Percentiles rank a stretch among this genome's conserved stretches.
Evolutionary conservation across 2,888 invertebrate species (phyloP).

Genomic region (Parelbella ahira): DNA sequence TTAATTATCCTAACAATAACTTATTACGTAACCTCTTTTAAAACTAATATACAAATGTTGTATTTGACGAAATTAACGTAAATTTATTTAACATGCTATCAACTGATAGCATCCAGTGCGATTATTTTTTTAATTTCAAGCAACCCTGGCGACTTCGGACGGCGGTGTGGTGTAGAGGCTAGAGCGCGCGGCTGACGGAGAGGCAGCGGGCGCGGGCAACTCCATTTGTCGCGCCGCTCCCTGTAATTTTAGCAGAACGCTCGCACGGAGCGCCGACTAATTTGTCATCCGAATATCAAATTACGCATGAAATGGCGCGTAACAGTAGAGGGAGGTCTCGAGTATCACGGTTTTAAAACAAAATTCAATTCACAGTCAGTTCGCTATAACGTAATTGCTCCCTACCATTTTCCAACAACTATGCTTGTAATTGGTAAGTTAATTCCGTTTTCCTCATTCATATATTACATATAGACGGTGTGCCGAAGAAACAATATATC

Average conservation of each 20-base stretch:
- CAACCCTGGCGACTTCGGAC: no score
- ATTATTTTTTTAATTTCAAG: no score
- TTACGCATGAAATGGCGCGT: constrained; percentile 75
- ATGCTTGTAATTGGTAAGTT: constrained; percentile 51
- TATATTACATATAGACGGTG: no score
- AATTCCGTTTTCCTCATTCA: no score
- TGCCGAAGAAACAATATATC: no score
- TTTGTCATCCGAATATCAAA: constrained; percentile 79
- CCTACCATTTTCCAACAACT: constrained; percentile 44
- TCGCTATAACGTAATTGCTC: constrained; percentile 59
- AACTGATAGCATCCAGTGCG: no score
- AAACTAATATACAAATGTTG: no score
- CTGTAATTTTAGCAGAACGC: constrained; percentile 67
- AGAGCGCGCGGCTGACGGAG: constrained; percentile 2
- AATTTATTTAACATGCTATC: no score
- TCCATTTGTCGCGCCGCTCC: constrained; percentile 37
- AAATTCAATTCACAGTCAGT: constrained; percentile 63
- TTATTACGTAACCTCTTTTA: no score
- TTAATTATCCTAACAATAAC: no score
- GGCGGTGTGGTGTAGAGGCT: no score
- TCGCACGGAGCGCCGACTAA: constrained; percentile 62
- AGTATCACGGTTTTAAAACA: constrained; percentile 66
- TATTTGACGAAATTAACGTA: no score
- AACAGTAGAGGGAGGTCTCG: constrained; percentile 56
- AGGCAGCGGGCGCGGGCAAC: constrained; percentile 30